Percentiles rank a stretch among this genome's conserved stretches.
Evolutionary conservation across 2,888 invertebrate species (phyloP).

Genomic region (Drosophila koepferae): DNA sequence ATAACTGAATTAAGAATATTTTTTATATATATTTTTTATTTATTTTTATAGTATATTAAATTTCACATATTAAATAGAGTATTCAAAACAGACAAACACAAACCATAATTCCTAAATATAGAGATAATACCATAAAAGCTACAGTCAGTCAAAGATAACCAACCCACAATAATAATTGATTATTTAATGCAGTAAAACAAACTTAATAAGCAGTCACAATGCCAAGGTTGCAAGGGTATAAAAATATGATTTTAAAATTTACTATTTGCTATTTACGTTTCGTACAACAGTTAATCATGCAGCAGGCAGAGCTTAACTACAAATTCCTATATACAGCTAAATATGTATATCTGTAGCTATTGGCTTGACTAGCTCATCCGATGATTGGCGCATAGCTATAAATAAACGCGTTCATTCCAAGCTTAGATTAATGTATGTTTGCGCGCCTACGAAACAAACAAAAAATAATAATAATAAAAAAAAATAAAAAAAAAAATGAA

Average conservation of each 20-base stretch:
- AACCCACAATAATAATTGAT: constrained; percentile 4
- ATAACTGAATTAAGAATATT: no score
- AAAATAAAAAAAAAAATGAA: constrained; percentile 7
- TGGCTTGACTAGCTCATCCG: constrained; percentile 55
- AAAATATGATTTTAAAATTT: constrained; percentile 15
- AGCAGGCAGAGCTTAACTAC: constrained; percentile 34
- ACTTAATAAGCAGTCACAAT: constrained; percentile 14
- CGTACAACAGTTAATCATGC: constrained; percentile 63
- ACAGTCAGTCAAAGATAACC: not conserved
- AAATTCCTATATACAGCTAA: not conserved
- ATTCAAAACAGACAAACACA: not conserved
- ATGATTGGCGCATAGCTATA: constrained; percentile 70
- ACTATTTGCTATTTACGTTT: constrained; percentile 23
- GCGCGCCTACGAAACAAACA: constrained; percentile 47
- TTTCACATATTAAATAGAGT: not conserved
- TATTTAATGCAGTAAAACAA: constrained; percentile 8
- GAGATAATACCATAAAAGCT: not conserved
- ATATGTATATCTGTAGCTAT: not conserved
- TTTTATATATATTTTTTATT: no score
- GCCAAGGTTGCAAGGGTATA: constrained; percentile 31
- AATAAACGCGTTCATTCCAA: constrained; percentile 62
- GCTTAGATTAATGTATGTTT: constrained; percentile 53
- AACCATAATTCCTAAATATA: not conserved
- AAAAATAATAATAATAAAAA: not conserved
- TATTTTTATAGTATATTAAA: not conserved